Base-by-base conservation (phyloP, 2,797 vertebrate genomes). In the Orestias chungarensis region DNA sequence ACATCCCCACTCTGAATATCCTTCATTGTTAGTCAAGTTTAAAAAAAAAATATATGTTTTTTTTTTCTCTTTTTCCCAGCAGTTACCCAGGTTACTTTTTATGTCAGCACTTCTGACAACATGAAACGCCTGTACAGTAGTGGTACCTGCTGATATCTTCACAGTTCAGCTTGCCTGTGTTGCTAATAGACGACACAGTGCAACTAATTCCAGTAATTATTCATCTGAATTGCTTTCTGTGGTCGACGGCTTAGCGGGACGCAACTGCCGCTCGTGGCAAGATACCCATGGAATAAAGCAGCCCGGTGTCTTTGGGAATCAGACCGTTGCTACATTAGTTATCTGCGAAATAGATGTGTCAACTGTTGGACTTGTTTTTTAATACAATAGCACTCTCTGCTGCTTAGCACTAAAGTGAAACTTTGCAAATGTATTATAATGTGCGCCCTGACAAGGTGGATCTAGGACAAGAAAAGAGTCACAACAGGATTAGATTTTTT, bases 171-270 rank as follows among this genome's bases (percentile, higher is more conserved):
- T 55, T 52, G 57, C 35, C 52, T 43, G 9, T 42, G 7, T 29
- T 14, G 66, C 64, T 42, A 67, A 69, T 52, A 76, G 77, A 55
- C 76, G 59, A 64, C 57, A 43, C 59, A 23, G 15, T 73, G 70
- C 66, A 69, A 70, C 33, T 67, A 68, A 86, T 75, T 70, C 74
- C 68, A 43, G 69, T 68, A 64, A 71, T 87, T 80, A 87, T 77
- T 75, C 46, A 55, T 67, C 68, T 64, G 55, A 75, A 81, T 73
- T 0, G 35, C 62, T 65, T 31, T 72, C 44, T 6, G 40, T 40
- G 35, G 14, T 38, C 25, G 46, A 44, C 49, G 46, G 49, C 68
- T 68, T 52, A 18, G 68, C 40, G 27, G 71, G 72, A 62, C 43
- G 80, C 64, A 79, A 1, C 35, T 9, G 70, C 18, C 3, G 1